These are phyloP conservation scores for Luidia sarsii DNA, from an alignment of 53 echinoderm and acorn worm species.

Conservation along the genomic window DNA sequence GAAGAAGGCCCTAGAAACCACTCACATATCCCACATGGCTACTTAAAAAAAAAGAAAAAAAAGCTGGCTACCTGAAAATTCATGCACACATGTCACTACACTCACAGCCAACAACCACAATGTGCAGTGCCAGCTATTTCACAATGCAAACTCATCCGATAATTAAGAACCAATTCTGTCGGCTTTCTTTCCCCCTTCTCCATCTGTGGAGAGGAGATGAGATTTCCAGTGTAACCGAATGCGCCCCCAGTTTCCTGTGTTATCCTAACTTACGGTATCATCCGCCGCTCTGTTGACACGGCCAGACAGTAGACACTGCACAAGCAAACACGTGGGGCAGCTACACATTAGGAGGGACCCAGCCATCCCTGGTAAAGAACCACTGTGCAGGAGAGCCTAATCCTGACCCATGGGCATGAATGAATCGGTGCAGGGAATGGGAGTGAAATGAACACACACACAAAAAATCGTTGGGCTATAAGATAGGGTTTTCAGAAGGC, in stretches of 20 bases:
- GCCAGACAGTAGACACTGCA: constrained; percentile 2
- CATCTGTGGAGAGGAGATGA: not conserved
- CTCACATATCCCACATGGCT: too few species aligned
- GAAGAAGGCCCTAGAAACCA: too few species aligned
- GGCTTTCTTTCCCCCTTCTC: not conserved
- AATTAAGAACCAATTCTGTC: constrained; percentile 47
- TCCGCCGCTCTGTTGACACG: constrained; percentile 24
- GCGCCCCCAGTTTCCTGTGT: constrained; percentile 36
- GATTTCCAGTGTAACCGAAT: constrained; percentile 10
- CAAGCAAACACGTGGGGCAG: not conserved
- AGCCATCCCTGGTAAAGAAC: constrained; percentile 12
- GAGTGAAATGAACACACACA: not conserved
- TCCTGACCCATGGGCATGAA: constrained; percentile 32
- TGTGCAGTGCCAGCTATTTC: too few species aligned
- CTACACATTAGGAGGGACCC: too few species aligned
- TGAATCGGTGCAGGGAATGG: too few species aligned
- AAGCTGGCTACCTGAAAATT: too few species aligned
- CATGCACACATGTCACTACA: too few species aligned
- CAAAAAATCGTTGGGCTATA: not conserved
- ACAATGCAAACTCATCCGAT: constrained; percentile 11
- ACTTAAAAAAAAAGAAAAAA: too few species aligned
- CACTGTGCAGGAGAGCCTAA: constrained; percentile 16
- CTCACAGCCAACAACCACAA: too few species aligned
- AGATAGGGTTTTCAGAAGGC: constrained; percentile 2
- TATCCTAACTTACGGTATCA: constrained; percentile 46